Evolutionary conservation across 2,888 invertebrate species (phyloP), one percentile per base, ranked within the genome.

Genomic region (Anagyrus pseudococci): DNA sequence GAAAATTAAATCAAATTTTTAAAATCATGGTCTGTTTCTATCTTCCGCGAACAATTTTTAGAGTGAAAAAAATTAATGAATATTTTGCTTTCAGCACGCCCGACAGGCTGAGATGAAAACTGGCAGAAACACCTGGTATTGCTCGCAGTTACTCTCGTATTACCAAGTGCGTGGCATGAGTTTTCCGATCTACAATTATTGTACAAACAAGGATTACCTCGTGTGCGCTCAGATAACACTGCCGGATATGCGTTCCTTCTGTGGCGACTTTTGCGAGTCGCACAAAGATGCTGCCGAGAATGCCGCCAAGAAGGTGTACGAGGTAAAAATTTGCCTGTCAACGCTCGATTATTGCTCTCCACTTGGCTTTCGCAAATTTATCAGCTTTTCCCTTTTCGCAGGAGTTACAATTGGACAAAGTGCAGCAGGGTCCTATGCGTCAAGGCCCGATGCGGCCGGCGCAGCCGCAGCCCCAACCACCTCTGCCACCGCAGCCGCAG

Each of bases 231-330:
- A 82, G 66, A 82, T 87, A 26, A 76, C 78, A 1, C 68, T 87
- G 40, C 82, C 84, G 0, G 82, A 83, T 68, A 82, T 82, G 25
- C 74, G 80, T 29, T 68, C 80, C 15, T 83, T 84, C 62, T 75
- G 78, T 37, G 85, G 87, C 8, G 81, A 83, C 4, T 75, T 80
- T 29, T 82, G 82, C n/a, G 52, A 69, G 3, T 81, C 76, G 25
- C 80, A 81, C 58, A 83, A 83, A 54, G 81, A 83, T 65, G 87
- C 84, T 1, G 81, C 82, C 4, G 84, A 84, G 67, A 81, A 74
- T 66, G 83, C 80, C 1, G 84, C 84, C 0, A 74, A 73, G 19
- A 76, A 78, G 61, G 81, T 82, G 22, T 77, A 72, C 37, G 71
- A 71, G 68, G 77, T 74, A 55, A 15, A 37, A n/a, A 37, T 43